Evolutionary conservation across 2,113 vertebrate genomes (phyloP), one percentile per base, ranked within the genome.

Genomic region (Theristicus caerulescens): DNA sequence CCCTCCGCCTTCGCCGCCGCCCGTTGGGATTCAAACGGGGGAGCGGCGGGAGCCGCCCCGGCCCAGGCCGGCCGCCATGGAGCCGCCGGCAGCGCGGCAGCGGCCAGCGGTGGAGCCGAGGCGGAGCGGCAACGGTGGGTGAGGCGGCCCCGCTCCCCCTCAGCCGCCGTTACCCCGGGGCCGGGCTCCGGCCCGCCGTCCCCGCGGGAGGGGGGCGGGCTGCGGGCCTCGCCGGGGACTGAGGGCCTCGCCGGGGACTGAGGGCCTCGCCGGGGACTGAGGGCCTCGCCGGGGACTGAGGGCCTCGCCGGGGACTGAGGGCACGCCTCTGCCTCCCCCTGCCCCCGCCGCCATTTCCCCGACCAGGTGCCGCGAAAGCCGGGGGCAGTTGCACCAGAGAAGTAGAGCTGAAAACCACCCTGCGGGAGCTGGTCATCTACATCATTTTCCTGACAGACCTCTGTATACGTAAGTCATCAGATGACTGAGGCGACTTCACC

Each of bases 361-460:
- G 34, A 10, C 25, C 92, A 98, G 97, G 92, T 47, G 36, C 67
- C 66, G n/a, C 27, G 5, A 67, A 46, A 18, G 27, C 20, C 57
- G 82, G 40, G 5, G 34, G 76, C 21, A 87, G 16, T 13, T 81
- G 58, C 76, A 96, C 88, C 86, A 20, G 82, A 17, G 95, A 97
- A 7, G 38, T 71, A 73, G 96, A 97, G n/a, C 78, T 94, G 86
- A 97, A 61, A 55, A 58, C 52, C 26, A 93, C 93, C 32, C 77
- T 97, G 76, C 88, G 86, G 46, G 97, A 98, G 58, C 78, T 97
- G 83, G 15, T 96, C 59, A 13, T 96, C 52, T 97, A 97, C 80
- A 25, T 71, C 27, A 40, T 95, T n/a, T 97, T 98, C 91, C 96
- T 98, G 95, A 66, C 86, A 72, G 94, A 91, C 72, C 90, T 97